Evolutionary conservation across 2,113 vertebrate species (phyloP).

Genomic region (Misgurnus anguillicaudatus): DNA sequence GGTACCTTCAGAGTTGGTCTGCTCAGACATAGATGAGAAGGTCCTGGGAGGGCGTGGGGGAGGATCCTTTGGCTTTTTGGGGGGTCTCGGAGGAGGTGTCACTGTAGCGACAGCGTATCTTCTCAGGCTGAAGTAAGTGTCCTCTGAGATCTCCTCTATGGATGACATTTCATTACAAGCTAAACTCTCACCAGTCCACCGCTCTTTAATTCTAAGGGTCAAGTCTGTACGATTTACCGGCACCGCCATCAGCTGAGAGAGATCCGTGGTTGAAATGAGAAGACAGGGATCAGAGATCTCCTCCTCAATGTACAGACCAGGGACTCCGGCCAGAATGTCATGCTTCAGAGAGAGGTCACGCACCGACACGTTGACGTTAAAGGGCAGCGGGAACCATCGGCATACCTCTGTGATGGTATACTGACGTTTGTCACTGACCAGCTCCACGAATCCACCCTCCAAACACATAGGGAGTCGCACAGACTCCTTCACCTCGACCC

Average conservation of each 20-base stretch:
- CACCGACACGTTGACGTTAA: slow-evolving; percentile 83
- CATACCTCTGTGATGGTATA: slow-evolving; percentile 78
- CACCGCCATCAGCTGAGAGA: slow-evolving; percentile 77
- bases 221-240: slow-evolving; percentile 73
- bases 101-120: slow-evolving; percentile 75
- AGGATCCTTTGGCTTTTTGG: slow-evolving; percentile 73
- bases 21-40: slow-evolving; percentile 32
- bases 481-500: slow-evolving; percentile 50
- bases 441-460: slow-evolving; percentile 84
- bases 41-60: slow-evolving; percentile 25
- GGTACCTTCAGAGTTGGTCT: neutral
- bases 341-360: slow-evolving; percentile 78
- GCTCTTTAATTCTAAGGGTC: slow-evolving; percentile 69
- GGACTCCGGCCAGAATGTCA: slow-evolving; percentile 76
- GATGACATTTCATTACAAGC: slow-evolving; percentile 53
- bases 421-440: slow-evolving; percentile 80
- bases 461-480: slow-evolving; percentile 79
- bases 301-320: slow-evolving; percentile 80
- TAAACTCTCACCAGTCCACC: slow-evolving; percentile 30
- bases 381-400: slow-evolving; percentile 76
- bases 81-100: slow-evolving; percentile 81
- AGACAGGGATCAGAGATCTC: slow-evolving; percentile 82
- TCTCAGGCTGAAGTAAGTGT: slow-evolving; percentile 80
- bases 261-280: slow-evolving; percentile 72
- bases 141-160: slow-evolving; percentile 79